A percentile compares a stretch with the other conserved stretches of the same genome.
phyloP scores from a whole-genome alignment of 2,113 vertebrate genomes.

The Dissostichus mawsoni region DNA sequence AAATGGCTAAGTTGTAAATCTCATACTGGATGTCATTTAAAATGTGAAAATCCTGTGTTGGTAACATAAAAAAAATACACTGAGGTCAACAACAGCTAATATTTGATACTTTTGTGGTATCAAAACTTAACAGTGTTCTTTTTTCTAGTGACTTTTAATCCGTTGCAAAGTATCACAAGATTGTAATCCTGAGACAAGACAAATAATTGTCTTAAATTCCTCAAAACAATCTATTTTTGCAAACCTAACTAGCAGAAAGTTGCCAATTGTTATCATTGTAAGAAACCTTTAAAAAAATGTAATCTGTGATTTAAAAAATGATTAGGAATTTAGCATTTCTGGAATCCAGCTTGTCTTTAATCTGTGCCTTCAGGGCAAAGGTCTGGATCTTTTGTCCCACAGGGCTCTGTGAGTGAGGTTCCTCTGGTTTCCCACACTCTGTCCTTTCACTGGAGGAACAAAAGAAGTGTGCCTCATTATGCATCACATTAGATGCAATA shows the following conservation, averaged over 20 bases:
- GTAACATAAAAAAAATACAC: background rate
- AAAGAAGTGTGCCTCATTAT: constrained; percentile 57
- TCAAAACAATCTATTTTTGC: background rate
- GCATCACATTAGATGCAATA: background rate
- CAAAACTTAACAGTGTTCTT: background rate
- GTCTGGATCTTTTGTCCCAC: constrained; percentile 49
- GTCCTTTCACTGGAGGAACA: constrained; percentile 41
- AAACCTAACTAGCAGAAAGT: background rate
- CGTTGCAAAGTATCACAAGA: background rate
- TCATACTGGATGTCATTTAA: background rate
- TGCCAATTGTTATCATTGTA: background rate
- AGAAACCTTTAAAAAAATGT: background rate
- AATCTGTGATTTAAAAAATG: background rate
- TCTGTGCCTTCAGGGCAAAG: constrained; percentile 20
- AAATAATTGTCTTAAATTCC: background rate
- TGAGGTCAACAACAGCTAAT: no score
- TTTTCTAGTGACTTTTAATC: background rate
- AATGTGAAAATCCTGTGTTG: background rate
- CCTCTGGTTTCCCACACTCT: constrained; percentile 66
- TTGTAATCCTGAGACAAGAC: background rate
- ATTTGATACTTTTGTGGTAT: background rate
- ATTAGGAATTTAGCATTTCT: background rate
- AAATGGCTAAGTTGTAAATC: background rate
- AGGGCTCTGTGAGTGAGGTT: constrained; percentile 55
- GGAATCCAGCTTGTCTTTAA: background rate